These are phyloP conservation scores for Columba guinea DNA, from an alignment of 2,797 vertebrate genomes.

Conservation along the genomic window DNA sequence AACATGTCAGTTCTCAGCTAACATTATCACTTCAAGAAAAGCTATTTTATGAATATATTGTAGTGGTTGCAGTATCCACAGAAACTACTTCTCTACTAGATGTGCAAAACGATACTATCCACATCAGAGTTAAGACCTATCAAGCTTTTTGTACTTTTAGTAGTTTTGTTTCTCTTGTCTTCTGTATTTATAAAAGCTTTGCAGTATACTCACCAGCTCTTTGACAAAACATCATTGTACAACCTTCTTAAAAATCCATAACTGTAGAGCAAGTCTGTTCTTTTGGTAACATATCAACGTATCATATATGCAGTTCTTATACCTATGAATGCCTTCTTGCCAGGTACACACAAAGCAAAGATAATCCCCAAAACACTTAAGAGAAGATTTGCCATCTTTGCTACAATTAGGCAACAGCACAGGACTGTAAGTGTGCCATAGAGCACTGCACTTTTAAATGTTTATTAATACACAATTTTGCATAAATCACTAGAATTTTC, in stretches of 20 bases:
- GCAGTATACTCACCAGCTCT: neutral
- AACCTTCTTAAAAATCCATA: neutral
- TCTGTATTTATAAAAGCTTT: neutral
- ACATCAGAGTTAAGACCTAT: rapidly evolving
- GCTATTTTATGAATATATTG: neutral
- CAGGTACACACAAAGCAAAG: neutral
- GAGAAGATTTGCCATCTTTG: neutral
- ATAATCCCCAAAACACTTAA: neutral
- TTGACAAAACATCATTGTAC: neutral
- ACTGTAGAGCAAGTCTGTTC: neutral
- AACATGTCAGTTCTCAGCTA: neutral
- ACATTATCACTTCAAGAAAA: neutral
- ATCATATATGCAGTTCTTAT: neutral
- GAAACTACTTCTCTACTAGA: neutral
- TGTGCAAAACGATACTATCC: neutral
- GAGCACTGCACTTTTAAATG: neutral
- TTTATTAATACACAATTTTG: neutral
- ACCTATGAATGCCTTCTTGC: neutral
- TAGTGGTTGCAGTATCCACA: neutral
- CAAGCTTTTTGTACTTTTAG: neutral
- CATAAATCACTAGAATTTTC: neutral
- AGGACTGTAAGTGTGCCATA: neutral
- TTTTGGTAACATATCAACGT: neutral
- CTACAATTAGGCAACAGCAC: neutral
- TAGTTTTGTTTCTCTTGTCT: neutral